Evolutionary conservation across 2,888 invertebrate genomes (phyloP), one percentile per base, ranked within the genome.

Genomic region (Cyclophora punctaria): DNA sequence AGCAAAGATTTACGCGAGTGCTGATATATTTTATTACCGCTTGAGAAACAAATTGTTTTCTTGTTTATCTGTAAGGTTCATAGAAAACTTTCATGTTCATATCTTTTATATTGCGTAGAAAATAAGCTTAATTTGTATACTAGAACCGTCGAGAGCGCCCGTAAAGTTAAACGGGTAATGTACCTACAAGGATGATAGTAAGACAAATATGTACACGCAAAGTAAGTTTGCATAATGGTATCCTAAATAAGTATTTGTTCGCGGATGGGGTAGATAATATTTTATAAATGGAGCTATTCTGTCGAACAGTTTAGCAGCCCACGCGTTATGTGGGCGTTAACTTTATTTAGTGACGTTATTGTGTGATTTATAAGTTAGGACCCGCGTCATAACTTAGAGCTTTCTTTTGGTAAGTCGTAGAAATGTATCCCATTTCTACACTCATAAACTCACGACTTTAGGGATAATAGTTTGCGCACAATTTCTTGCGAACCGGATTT

Each of bases 41-140:
- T 49, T 48, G 49, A 34, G 48, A 49, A 47, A 50, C 50, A 61
- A 60, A 59, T 62, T 55, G 49, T 55, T 60, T 63, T 58, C 44
- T 41, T 51, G 57, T 56, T 58, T 50, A 57, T 60, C 52, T 52
- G 52, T 52, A 50, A 52, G 54, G 52, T 57, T 57, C 55, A 56
- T 52, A 46, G 48, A 48, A 54, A 54, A 37, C 5, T 37, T 37
- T 37, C 37, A 37, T 37, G 37, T 53, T 47, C 44, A 46, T 51
- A 46, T 45, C 51, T 54, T 57, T 49, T 57, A 57, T 60, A 60
- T 61, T 54, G 55, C 47, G 42, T 53, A 59, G 45, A 51, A 47
- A 47, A 44, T 44, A 47, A 51, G 51, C 57, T 53, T 60, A 65
- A 69, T 66, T 66, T 66, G 57, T 59, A 57, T 62, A 60, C 65